Evolutionary conservation across 2,797 vertebrate species (phyloP).

Genomic region (Delichon dasypus): DNA sequence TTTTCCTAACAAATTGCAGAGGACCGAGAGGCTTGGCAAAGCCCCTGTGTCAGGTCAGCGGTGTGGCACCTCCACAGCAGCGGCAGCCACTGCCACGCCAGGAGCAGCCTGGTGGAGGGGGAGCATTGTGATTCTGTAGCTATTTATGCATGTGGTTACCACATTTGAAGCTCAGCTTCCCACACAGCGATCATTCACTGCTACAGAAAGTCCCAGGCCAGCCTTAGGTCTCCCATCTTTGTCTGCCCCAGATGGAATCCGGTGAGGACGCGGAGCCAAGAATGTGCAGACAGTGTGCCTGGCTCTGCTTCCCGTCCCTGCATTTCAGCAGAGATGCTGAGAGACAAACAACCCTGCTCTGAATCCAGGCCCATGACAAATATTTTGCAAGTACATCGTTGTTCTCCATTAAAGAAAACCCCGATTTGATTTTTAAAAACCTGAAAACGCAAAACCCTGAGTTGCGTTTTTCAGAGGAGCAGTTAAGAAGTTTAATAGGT

Average conservation of each 20-base stretch:
- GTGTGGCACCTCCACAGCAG: not conserved
- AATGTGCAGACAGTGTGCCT: slow-evolving; percentile 27
- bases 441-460: not conserved
- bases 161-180: slow-evolving; percentile 50
- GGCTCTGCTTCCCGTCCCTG: slow-evolving; percentile 40
- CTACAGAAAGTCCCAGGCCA: slow-evolving; percentile 29
- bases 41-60: not conserved
- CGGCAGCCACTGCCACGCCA: not conserved
- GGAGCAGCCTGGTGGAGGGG: not conserved
- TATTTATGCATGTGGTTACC: slow-evolving; percentile 53
- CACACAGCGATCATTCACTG: not conserved
- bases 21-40: not conserved
- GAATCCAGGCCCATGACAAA: not conserved
- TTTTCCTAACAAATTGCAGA: not conserved
- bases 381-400: not conserved
- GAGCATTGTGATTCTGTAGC: not conserved
- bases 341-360: not conserved
- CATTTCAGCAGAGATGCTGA: slow-evolving; percentile 2
- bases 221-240: slow-evolving; percentile 10
- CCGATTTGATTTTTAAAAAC: not conserved
- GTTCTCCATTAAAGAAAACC: not conserved
- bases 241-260: slow-evolving; percentile 23
- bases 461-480: not conserved
- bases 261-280: not conserved
- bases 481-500: slow-evolving; percentile 41